A percentile compares a stretch with the other conserved stretches of the same genome.
These are phyloP conservation scores for Papilio polyxenes DNA, from an alignment of 1,140 invertebrate genomes.

Conservation along the genomic window DNA sequence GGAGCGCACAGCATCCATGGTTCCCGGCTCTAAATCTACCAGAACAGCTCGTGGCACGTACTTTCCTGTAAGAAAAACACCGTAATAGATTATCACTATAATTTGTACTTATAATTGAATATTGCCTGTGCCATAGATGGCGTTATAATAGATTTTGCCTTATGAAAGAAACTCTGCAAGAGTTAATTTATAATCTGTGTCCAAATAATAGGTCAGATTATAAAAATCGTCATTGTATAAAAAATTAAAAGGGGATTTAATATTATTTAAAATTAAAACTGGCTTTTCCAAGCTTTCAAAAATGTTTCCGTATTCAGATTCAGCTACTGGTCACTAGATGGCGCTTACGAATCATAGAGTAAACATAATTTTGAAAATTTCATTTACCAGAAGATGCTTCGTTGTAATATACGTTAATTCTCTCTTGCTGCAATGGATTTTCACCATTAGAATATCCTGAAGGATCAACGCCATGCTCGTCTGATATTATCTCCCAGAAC, in stretches of 20 bases:
- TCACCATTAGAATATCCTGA: conserved; percentile 92
- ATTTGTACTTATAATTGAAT: too few species aligned
- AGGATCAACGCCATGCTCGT: conserved; percentile 92
- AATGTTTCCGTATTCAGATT: background rate
- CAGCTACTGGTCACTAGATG: background rate
- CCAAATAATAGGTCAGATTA: too few species aligned
- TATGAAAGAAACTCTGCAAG: too few species aligned
- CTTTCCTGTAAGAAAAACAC: conserved; percentile 80
- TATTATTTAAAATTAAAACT: too few species aligned
- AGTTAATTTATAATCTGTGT: too few species aligned
- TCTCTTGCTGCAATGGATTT: conserved; percentile 91
- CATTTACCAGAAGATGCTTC: conserved; percentile 90
- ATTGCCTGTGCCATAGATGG: too few species aligned
- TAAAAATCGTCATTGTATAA: too few species aligned
- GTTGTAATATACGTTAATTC: conserved; percentile 97
- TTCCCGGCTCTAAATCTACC: conserved; percentile 91
- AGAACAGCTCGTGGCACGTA: conserved; percentile 93
- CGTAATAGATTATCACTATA: too few species aligned
- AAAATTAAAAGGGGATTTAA: too few species aligned
- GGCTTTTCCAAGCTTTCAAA: too few species aligned
- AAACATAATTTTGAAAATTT: background rate
- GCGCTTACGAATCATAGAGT: background rate
- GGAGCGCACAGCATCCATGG: conserved; percentile 92
- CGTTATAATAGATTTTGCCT: too few species aligned
- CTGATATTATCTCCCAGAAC: conserved; percentile 83